Base-by-base conservation (phyloP, 2,888 invertebrate species). In the Sylvicola cinctus region DNA sequence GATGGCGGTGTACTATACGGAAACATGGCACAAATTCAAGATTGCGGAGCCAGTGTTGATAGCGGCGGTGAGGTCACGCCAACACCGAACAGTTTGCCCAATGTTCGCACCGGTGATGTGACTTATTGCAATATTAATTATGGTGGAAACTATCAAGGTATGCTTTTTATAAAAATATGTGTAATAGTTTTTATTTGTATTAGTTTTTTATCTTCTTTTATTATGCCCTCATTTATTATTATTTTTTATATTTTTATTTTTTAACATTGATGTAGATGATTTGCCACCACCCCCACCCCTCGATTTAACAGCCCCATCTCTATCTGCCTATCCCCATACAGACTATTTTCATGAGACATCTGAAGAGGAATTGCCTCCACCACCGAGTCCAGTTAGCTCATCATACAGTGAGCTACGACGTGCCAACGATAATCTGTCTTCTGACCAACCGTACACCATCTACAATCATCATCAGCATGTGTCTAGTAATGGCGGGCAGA, bases 371-470 rank as follows among this genome's bases (percentile, higher is more conserved):
- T 62, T 76, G 40, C 67, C 75, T 36, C 80, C 81, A 14, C 85
- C 87, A 5, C 84, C 85, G 7, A 84, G 84, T 17, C 87, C 87
- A 3, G 87, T 87, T 1, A 85, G 84, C 47, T 87, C 85, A 3
- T 85, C 84, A 13, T 88, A 87, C 47, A 85, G 85, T 49, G 87
- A 87, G 58, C 59, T 87, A 36, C 66, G 79, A 35, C 65, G 81
- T 41, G 85, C 87, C 11, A 81, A 80, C 15, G 70, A 78, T 45
- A 67, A 69, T 36, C 61, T 65, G 36, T 61, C 60, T 34, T 60
- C 61, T 10, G 27, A 20, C 42, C 61, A 60, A 30, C 16, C 27
- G 31, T 38, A 17, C 32, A 32, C 32, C 23, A 37, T 10, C 16
- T 29, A 23, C 28, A 28, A 34, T 4, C 37, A 37, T 25, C 20